Evolutionary conservation across 2,888 invertebrate species (phyloP), one percentile per base, ranked within the genome.

Genomic region (Pelosia muscerda): DNA sequence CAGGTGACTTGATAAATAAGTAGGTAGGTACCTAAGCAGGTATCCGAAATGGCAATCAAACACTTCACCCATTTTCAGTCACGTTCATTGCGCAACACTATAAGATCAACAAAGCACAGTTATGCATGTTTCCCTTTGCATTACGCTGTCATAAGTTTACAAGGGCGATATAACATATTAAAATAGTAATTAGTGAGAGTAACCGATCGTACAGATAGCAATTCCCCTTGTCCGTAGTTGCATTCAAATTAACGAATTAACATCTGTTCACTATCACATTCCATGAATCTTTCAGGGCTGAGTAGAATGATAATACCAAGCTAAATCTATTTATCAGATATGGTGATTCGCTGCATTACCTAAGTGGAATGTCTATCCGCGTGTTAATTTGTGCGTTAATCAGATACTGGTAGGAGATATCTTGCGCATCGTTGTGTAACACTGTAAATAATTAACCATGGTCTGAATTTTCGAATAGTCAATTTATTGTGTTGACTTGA

Each of bases 251-350:
- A 75, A 72, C 69, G 58, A 79, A 79, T 79, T 81, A 79, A 64
- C 77, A 79, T 79, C 74, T 71, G 74, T 74, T 79, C 74, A 69
- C 79, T 81, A 79, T 79, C 79, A 64, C 74, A 79, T 81, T 73
- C 79, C 80, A 73, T 72, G 80, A 74, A 81, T 79, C 71, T 79
- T 73, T 66, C 63, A 79, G 65, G 70, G 63, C 71, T 68, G 63
- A 28, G 59, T 28, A 56, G 77, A 77, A 81, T 79, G 67, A 69
- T 81, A 77, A 81, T 79, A 68, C 60, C 66, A 65, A 60, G 68
- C 22, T 62, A 26, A 62, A 65, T 49, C 49, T 26, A 61, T 42
- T 68, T 72, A 79, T 81, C 77, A 73, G 66, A 65, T 73, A 66
- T 68, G 57, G 54, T 63, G 72, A 71, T 73, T 62, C 71, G 72